These are phyloP conservation scores for Montipora sp. DNA, from an alignment of 64 coral and sea anemone genomes.

Conservation along the genomic window DNA sequence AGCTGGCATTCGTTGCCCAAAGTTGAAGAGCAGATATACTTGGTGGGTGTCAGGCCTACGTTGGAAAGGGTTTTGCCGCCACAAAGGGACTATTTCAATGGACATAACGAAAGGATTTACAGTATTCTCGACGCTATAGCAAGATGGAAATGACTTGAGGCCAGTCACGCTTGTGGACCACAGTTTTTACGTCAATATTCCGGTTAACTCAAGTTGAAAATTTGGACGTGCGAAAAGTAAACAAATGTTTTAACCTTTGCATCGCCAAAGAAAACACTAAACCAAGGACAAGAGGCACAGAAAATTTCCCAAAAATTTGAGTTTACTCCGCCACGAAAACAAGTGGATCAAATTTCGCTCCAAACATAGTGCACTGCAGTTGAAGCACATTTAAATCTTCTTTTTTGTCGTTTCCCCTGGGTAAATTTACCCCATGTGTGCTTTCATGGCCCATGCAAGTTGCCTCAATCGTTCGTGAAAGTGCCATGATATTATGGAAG, in stretches of 20 bases:
- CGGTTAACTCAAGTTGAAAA: constrained; percentile 21
- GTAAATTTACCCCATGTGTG: constrained; percentile 8
- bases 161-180: constrained; percentile 2
- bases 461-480: constrained; percentile 12
- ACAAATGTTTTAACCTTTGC: constrained; percentile 40
- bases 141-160: not conserved
- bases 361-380: not conserved
- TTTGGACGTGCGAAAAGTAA: constrained; percentile 18
- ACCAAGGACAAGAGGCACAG: not conserved
- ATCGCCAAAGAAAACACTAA: not conserved
- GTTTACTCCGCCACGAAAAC: not conserved
- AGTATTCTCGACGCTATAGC: not conserved
- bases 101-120: not conserved
- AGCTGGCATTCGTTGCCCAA: not conserved
- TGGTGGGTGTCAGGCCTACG: not conserved
- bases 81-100: no score
- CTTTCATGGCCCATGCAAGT: constrained; percentile 16
- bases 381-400: not conserved
- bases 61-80: no score
- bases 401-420: not conserved
- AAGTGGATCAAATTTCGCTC: constrained; percentile 13
- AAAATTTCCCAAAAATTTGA: not conserved
- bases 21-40: not conserved
- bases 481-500: constrained; percentile 46
- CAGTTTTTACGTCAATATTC: constrained; percentile 18